Percentiles rank a stretch among this genome's conserved stretches.
Evolutionary conservation across 2,888 invertebrate genomes (phyloP).

Genomic region (Agriopis leucophaearia): DNA sequence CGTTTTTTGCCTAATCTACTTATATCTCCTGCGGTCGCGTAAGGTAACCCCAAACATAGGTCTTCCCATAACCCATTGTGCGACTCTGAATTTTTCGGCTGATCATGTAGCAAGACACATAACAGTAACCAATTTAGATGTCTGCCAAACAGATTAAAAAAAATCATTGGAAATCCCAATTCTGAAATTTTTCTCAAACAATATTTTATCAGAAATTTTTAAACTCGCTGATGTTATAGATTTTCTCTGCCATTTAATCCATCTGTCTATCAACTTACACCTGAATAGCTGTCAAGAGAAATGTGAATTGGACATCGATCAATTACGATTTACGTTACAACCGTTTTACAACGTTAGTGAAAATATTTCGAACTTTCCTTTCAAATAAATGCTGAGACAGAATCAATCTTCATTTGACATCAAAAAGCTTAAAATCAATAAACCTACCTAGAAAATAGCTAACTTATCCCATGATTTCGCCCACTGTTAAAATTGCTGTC

Average conservation of each 20-base stretch:
- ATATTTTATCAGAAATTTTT: not conserved
- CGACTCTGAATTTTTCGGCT: no score
- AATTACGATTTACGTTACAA: conserved; percentile 15
- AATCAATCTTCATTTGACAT: conserved; percentile 26
- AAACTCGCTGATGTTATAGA: conserved; percentile 4
- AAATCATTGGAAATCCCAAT: not conserved
- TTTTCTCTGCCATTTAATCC: conserved; percentile 13
- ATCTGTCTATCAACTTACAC: conserved; percentile 19
- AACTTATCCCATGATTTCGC: no score
- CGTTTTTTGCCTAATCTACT: no score
- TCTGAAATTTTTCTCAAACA: not conserved
- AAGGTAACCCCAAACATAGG: no score
- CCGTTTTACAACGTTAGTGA: conserved; percentile 20
- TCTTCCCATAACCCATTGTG: no score
- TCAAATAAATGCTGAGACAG: not conserved
- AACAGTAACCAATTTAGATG: no score
- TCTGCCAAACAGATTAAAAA: not conserved
- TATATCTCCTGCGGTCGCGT: no score
- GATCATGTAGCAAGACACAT: no score
- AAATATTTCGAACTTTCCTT: conserved; percentile 14
- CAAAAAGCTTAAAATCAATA: not conserved
- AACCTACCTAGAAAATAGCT: no score
- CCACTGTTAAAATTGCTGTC: no score
- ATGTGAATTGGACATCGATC: conserved; percentile 15
- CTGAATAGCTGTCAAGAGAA: conserved; percentile 16